A percentile compares a stretch with the other conserved stretches of the same genome.
Conservation (phyloP, 1,140 invertebrate species). For the Ceratosolen solmsi region DNA sequence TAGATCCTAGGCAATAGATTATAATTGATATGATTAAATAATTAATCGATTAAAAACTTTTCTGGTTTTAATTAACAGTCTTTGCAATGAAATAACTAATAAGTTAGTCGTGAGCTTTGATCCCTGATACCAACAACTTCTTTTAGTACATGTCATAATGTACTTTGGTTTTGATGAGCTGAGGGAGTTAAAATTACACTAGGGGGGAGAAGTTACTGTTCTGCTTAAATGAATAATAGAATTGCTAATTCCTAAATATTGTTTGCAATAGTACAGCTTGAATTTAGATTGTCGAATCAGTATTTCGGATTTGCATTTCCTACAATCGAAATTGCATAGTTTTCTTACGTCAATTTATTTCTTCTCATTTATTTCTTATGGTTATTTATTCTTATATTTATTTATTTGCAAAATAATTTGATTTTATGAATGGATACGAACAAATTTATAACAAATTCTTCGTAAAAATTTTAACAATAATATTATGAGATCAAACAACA, state of each 20-base stretch:
- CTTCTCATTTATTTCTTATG: background rate
- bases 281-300: constrained; percentile 40
- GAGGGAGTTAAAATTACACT: constrained; percentile 48
- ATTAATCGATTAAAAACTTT: no score
- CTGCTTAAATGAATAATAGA: constrained; percentile 44
- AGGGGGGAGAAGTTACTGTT: constrained; percentile 23
- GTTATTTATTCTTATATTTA: no score
- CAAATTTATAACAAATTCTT: no score
- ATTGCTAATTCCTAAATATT: constrained; percentile 50
- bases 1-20: no score
- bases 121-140: constrained; percentile 24
- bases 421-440: no score
- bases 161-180: constrained; percentile 46
- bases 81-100: constrained; percentile 7
- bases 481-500: no score
- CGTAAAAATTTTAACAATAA: no score
- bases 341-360: background rate
- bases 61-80: no score
- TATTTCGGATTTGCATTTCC: constrained; percentile 17
- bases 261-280: constrained; percentile 40
- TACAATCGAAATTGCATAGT: constrained; percentile 5
- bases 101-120: background rate
- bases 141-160: constrained; percentile 38
- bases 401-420: background rate
- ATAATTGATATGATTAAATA: no score